These are phyloP conservation scores for Hormaphis cornu DNA, from an alignment of 1,140 invertebrate species.

Conservation along the genomic window DNA sequence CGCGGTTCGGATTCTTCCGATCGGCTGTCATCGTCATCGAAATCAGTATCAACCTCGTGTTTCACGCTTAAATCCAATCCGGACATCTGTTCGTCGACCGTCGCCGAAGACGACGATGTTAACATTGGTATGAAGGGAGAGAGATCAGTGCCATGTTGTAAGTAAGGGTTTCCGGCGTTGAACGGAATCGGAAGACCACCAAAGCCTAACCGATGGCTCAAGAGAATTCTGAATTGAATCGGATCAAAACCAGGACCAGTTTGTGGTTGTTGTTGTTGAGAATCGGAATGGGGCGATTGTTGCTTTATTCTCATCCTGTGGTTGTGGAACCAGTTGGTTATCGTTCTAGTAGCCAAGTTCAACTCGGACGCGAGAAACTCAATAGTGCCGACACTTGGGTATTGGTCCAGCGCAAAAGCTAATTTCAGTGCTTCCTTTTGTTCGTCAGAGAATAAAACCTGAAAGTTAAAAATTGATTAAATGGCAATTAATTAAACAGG, in stretches of 20 bases:
- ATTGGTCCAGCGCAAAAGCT: conserved; percentile 90
- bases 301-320: conserved; percentile 97
- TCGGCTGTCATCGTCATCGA: conserved; percentile 64
- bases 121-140: conserved; percentile 56
- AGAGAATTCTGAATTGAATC: conserved; percentile 74
- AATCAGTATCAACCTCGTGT: conserved; percentile 59
- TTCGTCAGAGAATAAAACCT: conserved; percentile 86
- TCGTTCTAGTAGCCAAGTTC: conserved; percentile 85
- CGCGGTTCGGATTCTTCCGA: conserved; percentile 65
- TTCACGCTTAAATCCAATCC: conserved; percentile 74
- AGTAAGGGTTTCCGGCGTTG: conserved; percentile 60
- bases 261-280: conserved; percentile 51
- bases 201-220: conserved; percentile 66
- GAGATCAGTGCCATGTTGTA: conserved; percentile 59
- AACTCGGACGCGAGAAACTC: conserved; percentile 88
- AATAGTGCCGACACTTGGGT: conserved; percentile 89
- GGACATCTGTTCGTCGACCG: conserved; percentile 54
- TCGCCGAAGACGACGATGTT: conserved; percentile 40
- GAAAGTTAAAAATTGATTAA: too few relatives aligned
- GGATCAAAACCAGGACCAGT: conserved; percentile 61
- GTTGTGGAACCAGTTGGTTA: conserved; percentile 99
- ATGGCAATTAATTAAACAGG: too few relatives aligned
- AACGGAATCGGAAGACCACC: conserved; percentile 53
- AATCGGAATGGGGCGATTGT: conserved; percentile 57
- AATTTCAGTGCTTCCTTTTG: conserved; percentile 92